Evolutionary conservation across 2,113 vertebrate genomes (phyloP).

Genomic region (Apistogramma diplotaenia): DNA sequence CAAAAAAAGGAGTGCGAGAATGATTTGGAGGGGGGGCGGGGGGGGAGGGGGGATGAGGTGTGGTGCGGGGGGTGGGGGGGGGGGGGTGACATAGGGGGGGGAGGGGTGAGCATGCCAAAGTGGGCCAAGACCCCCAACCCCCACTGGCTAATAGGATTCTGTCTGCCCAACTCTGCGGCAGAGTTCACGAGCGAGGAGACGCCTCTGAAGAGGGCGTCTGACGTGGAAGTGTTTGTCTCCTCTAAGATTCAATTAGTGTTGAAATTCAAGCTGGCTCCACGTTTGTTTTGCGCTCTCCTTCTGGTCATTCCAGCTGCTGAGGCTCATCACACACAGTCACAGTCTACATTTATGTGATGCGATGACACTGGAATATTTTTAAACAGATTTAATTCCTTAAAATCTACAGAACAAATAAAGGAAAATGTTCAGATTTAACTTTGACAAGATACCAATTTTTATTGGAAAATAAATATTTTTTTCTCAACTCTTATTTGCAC

Average conservation of each 20-base stretch:
- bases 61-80: no score
- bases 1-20: conserved; percentile 65
- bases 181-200: conserved; percentile 47
- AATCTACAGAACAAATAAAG: not conserved
- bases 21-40: conserved; percentile 35
- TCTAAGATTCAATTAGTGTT: conserved; percentile 49
- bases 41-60: conserved; percentile 45
- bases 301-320: not conserved
- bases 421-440: not conserved
- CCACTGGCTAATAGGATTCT: conserved; percentile 70
- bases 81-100: conserved; percentile 46
- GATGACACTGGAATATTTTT: not conserved
- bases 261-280: conserved; percentile 26
- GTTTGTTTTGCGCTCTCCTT: not conserved
- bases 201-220: conserved; percentile 45
- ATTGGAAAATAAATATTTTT: not conserved
- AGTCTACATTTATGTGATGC: not conserved
- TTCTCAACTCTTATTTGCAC: not conserved
- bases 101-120: conserved; percentile 55
- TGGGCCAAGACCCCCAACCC: conserved; percentile 58
- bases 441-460: not conserved
- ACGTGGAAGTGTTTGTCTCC: conserved; percentile 42
- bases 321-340: not conserved
- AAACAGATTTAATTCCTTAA: not conserved
- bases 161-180: conserved; percentile 58